Evolutionary conservation across 2,797 vertebrate species (phyloP).

Genomic region (Glyptemys insculpta): DNA sequence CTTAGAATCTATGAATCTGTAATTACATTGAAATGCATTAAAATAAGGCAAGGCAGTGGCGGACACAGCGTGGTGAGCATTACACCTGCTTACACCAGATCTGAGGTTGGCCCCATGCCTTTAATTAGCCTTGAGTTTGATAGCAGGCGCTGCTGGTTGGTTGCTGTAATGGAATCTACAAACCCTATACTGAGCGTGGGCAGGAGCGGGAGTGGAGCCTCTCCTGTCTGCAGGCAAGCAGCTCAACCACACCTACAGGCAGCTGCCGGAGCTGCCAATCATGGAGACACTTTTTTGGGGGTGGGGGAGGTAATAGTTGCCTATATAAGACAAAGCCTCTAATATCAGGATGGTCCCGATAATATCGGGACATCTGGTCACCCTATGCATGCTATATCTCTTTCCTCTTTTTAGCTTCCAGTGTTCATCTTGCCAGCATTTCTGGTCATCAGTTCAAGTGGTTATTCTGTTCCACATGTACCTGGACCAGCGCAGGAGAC

Average conservation of each 20-base stretch:
- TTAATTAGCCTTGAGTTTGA: not conserved
- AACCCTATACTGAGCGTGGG: not conserved
- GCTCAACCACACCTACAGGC: too few species aligned
- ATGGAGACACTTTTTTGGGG: too few species aligned
- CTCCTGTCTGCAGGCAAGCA: too few species aligned
- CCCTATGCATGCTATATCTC: not conserved
- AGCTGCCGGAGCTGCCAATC: too few species aligned
- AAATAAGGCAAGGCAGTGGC: not conserved
- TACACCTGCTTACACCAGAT: not conserved
- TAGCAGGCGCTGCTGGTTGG: not conserved
- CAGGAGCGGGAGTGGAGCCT: not conserved
- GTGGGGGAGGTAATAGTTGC: too few species aligned
- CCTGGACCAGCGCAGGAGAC: constrained; percentile 42
- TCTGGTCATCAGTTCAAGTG: constrained; percentile 72
- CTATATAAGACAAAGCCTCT: not conserved
- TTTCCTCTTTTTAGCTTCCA: constrained; percentile 61
- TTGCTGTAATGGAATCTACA: not conserved
- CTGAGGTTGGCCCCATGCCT: not conserved
- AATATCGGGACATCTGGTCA: not conserved
- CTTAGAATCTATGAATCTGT: not conserved
- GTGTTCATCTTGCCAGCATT: constrained; percentile 72
- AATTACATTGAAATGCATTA: not conserved
- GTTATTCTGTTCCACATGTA: constrained; percentile 75
- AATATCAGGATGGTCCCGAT: not conserved
- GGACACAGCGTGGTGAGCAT: not conserved